These are phyloP conservation scores for Sakesphorus luctuosus DNA, from an alignment of 2,113 vertebrate genomes.

Conservation along the genomic window DNA sequence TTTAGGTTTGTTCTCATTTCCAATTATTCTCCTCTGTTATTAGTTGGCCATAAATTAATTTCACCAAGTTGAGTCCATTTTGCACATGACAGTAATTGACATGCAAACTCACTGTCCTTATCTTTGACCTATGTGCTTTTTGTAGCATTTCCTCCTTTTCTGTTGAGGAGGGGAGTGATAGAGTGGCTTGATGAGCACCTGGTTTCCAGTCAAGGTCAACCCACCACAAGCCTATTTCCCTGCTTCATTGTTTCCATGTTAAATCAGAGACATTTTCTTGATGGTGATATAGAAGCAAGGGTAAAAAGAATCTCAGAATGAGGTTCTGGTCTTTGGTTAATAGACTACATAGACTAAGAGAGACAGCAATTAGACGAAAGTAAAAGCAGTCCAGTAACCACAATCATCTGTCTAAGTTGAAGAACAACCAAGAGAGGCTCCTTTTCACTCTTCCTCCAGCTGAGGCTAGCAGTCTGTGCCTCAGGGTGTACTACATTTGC, in stretches of 20 bases:
- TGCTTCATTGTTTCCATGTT: neutral
- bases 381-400: neutral
- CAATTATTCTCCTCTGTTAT: neutral
- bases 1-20: neutral
- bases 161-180: neutral
- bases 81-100: neutral
- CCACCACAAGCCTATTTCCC: neutral
- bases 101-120: neutral
- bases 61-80: neutral
- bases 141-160: neutral
- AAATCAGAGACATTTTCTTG: neutral
- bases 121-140: neutral
- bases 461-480: neutral
- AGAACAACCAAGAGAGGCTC: neutral
- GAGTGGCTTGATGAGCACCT: neutral
- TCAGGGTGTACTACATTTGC: neutral
- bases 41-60: neutral
- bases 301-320: neutral
- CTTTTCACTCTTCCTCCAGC: neutral
- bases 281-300: accelerated
- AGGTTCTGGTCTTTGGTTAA: neutral
- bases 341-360: neutral
- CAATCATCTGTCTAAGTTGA: neutral
- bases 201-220: neutral
- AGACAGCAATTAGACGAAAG: neutral